These are phyloP conservation scores for Ctenoplectra terminalis DNA, from an alignment of 1,140 invertebrate genomes.

Conservation along the genomic window DNA sequence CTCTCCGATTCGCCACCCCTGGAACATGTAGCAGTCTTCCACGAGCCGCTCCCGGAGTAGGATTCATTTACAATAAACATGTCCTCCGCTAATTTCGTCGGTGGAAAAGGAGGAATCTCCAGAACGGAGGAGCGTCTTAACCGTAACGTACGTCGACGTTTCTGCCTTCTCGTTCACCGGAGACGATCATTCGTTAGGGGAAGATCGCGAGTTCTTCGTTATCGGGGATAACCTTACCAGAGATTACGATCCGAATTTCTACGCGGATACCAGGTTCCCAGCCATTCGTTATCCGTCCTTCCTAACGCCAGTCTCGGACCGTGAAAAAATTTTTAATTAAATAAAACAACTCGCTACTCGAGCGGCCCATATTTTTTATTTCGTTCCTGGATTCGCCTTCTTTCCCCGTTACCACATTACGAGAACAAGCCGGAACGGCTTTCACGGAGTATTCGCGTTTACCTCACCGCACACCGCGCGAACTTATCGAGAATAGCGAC, in stretches of 20 bases:
- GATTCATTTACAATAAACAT: slow-evolving; percentile 83
- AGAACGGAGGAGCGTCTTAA: slow-evolving; percentile 66
- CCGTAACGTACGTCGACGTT: slow-evolving; percentile 66
- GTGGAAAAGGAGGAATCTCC: slow-evolving; percentile 72
- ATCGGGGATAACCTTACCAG: slow-evolving; percentile 40
- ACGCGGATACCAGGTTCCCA: background rate
- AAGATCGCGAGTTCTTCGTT: slow-evolving; percentile 49
- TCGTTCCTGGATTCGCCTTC: background rate
- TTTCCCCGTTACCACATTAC: slow-evolving; percentile 19
- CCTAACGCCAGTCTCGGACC: background rate
- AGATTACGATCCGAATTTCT: slow-evolving; percentile 42
- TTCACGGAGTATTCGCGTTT: slow-evolving; percentile 1
- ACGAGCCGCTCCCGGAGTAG: slow-evolving; percentile 68
- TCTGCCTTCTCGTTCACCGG: slow-evolving; percentile 53
- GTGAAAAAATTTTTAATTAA: slow-evolving; percentile 37
- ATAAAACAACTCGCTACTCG: slow-evolving; percentile 16
- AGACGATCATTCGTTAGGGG: slow-evolving; percentile 59
- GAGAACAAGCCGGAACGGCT: background rate
- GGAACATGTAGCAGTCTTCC: slow-evolving; percentile 62
- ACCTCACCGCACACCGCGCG: background rate
- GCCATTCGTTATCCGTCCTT: background rate
- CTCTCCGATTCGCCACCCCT: slow-evolving; percentile 51
- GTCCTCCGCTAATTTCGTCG: slow-evolving; percentile 79
- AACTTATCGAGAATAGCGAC: background rate
- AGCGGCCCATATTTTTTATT: background rate